Base-by-base conservation (phyloP, 2,113 vertebrate genomes). In the Asarcornis scutulata region DNA sequence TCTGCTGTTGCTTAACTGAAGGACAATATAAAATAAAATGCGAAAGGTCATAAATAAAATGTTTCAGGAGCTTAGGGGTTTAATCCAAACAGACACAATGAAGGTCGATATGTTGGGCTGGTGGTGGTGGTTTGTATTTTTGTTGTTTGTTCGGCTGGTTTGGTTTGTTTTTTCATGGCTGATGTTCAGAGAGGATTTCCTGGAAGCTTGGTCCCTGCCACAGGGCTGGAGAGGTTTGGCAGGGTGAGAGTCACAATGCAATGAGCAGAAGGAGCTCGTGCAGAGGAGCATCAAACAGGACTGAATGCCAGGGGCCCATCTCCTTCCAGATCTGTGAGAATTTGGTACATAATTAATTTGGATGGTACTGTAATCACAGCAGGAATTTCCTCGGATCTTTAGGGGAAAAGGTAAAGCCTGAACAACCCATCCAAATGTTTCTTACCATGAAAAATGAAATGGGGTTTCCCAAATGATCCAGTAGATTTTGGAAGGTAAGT, bases 1-100 rank as follows among this genome's bases (percentile, higher is more conserved):
- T 72, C 44, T 69, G 53, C 53, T 77, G 55, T 21, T 82, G 23
- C 52, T 83, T 80, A 74, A 77, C 87, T 83, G 85, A 77, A 89
- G 71, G 84, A 36, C 1, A 2, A 9, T 13, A n/a, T 82, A 73
- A 88, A 95, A 81, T n/a, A 73, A 79, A 87, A 73, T n/a, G 67
- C 50, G 50, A 94, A 95, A 95, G 58, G 68, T 96, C 86, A 73
- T 50, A 40, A 79, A 82, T 52, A 58, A 91, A 86, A 38, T 31
- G n/a, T 60, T 79, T 69, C 52, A 31, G 80, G 84, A 77, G 81
- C 50, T 26, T 7, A 48, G 40, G 72, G 46, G 44, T 91, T 83
- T 80, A 58, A 94, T 40, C 17, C 16, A 11, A 60, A 56, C 29
- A n/a, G 11, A 17, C 38, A 40, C 67, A 89, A 17, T 18, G 31